Conservation (phyloP, 2,113 vertebrate species). For the Rhadina sibilatrix region DNA sequence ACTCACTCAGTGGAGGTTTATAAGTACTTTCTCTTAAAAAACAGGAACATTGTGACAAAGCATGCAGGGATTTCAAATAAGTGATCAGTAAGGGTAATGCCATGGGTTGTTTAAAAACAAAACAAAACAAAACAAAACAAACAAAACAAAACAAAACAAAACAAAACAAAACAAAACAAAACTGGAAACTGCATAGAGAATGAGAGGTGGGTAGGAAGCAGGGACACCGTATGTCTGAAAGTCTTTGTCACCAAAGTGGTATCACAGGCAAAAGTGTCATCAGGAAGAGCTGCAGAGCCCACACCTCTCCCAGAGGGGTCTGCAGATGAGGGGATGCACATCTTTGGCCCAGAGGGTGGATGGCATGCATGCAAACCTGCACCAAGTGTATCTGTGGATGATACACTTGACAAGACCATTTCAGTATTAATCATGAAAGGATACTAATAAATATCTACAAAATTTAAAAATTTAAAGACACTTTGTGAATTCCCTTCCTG, state of each 20-base stretch:
- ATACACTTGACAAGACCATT: fast-evolving
- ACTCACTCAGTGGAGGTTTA: neutral
- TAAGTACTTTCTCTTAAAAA: neutral
- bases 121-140: neutral
- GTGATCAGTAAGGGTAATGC: neutral
- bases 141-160: neutral
- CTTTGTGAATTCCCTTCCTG: neutral
- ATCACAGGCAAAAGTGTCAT: fast-evolving
- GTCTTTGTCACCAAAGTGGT: neutral
- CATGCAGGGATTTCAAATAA: neutral
- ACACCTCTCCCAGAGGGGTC: fast-evolving
- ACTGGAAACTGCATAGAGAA: fast-evolving
- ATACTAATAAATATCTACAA: neutral
- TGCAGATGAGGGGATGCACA: fast-evolving
- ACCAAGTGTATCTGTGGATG: fast-evolving
- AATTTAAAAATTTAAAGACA: neutral
- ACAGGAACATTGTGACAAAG: neutral
- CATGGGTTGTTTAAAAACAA: neutral
- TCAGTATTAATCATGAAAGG: neutral
- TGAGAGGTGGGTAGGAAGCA: neutral
- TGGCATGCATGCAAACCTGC: fast-evolving
- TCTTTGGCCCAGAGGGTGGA: neutral
- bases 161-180: too few species aligned
- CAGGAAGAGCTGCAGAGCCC: neutral
- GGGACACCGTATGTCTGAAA: fast-evolving